phyloP scores from a whole-genome alignment of 1,140 invertebrate genomes.

The Megalopta genalis region DNA sequence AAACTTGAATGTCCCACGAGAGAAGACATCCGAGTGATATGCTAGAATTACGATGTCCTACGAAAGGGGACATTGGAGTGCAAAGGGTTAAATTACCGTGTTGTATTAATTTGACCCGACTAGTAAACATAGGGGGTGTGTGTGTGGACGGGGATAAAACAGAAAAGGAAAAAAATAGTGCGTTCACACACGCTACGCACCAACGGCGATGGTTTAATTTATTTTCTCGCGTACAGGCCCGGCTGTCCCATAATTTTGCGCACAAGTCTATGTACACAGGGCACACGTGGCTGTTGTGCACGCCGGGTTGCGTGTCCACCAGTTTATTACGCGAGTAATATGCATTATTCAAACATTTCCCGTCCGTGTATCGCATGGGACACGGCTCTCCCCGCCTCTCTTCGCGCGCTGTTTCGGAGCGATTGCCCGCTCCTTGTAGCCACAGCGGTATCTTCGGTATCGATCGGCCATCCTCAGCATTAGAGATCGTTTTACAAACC shows the following conservation, averaged over 20 bases:
- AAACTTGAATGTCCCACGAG: too few relatives aligned
- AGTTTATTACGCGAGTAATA: slow-evolving; percentile 54
- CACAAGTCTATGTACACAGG: too few relatives aligned
- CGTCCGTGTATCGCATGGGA: slow-evolving; percentile 19
- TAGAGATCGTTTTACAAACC: slow-evolving; percentile 10
- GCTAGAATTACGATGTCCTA: too few relatives aligned
- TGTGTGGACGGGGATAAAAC: too few relatives aligned
- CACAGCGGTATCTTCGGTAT: slow-evolving; percentile 1
- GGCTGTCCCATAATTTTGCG: background rate
- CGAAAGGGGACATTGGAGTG: too few relatives aligned
- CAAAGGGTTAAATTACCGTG: too few relatives aligned
- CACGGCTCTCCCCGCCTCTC: background rate
- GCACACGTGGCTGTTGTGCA: slow-evolving; percentile 25
- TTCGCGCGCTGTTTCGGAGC: background rate
- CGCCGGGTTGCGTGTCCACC: slow-evolving; percentile 29
- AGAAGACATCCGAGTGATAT: too few relatives aligned
- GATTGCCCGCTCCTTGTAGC: background rate
- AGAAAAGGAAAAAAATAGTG: background rate
- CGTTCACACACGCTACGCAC: background rate
- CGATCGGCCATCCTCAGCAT: slow-evolving; percentile 20
- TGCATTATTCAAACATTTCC: slow-evolving; percentile 54
- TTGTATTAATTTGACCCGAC: too few relatives aligned
- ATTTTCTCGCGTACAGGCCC: background rate
- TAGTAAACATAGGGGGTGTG: too few relatives aligned
- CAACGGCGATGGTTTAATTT: background rate